Conservation (phyloP, 1,140 invertebrate species). For the Diachasma alloeum region DNA sequence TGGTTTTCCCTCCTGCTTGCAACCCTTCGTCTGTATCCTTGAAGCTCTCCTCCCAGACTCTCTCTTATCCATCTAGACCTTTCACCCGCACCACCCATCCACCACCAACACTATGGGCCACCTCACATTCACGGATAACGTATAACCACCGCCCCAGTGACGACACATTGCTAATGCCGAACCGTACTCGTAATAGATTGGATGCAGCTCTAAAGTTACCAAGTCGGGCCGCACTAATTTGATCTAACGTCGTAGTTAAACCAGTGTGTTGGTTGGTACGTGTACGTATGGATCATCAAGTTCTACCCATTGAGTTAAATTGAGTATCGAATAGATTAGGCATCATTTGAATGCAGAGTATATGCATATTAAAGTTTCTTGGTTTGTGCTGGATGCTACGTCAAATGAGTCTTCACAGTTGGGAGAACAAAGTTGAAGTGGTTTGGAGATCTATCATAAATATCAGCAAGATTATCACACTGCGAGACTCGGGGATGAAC, state of each 20-base stretch:
- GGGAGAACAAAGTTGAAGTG: not conserved
- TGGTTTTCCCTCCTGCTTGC: not conserved
- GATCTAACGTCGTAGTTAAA: slow-evolving; percentile 15
- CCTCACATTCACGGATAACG: not conserved
- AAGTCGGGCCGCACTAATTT: slow-evolving; percentile 16
- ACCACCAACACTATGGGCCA: not conserved
- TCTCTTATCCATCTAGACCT: slow-evolving; percentile 9
- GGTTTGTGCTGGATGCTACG: not conserved
- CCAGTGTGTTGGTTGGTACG: slow-evolving; percentile 1
- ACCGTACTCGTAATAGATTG: slow-evolving; percentile 56
- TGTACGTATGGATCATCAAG: not conserved
- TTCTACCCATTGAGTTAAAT: slow-evolving; percentile 2
- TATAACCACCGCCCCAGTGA: slow-evolving; percentile 30
- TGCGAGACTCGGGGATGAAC: not conserved
- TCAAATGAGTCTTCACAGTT: not conserved
- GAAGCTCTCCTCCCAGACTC: slow-evolving; percentile 1
- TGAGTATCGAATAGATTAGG: slow-evolving; percentile 8
- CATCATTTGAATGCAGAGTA: slow-evolving; percentile 2
- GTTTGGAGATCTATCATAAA: not conserved
- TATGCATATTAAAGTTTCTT: slow-evolving; percentile 6
- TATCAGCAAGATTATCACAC: not conserved
- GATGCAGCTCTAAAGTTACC: slow-evolving; percentile 47
- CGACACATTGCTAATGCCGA: slow-evolving; percentile 59
- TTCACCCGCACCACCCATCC: not conserved
- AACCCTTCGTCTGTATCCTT: slow-evolving; percentile 8